phyloP scores from a whole-genome alignment of 2,888 invertebrate genomes.

The Hydroisotoma schaefferi region DNA sequence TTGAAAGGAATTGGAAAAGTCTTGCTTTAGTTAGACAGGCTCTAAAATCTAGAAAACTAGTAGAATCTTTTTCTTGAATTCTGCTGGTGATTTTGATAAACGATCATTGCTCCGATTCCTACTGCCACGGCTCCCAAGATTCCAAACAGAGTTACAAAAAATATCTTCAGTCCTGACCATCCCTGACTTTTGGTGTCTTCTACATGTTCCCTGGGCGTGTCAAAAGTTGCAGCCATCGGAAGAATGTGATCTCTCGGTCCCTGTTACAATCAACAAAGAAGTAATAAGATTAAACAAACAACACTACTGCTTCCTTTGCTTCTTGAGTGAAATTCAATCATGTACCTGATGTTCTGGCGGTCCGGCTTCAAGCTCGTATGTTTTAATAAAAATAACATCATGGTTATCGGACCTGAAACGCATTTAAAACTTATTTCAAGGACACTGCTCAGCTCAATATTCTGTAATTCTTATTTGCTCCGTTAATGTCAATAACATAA shows the following conservation, averaged over 20 bases:
- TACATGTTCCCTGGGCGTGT: conserved; percentile 85
- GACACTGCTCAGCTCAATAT: not conserved
- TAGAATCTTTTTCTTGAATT: conserved; percentile 83
- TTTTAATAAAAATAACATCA: conserved; percentile 84
- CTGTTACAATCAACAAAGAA: conserved; percentile 51
- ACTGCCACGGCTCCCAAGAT: conserved; percentile 77
- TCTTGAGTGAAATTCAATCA: too few species aligned
- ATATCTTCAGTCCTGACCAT: conserved; percentile 85
- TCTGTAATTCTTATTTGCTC: not conserved
- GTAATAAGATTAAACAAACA: too few species aligned
- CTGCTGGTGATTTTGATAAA: conserved; percentile 88
- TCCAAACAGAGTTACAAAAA: conserved; percentile 78
- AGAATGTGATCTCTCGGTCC: conserved; percentile 74
- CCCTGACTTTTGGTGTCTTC: conserved; percentile 82
- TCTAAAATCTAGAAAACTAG: conserved; percentile 51
- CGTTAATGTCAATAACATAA: not conserved
- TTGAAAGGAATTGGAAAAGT: not conserved
- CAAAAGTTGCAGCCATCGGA: conserved; percentile 84
- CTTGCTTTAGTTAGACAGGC: not conserved
- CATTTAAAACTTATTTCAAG: not conserved
- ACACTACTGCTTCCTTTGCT: not conserved
- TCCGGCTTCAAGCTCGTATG: conserved; percentile 83
- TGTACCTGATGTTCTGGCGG: conserved; percentile 58
- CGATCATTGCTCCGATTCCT: conserved; percentile 83
- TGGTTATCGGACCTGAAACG: conserved; percentile 74